These are phyloP conservation scores for Mactromeris polynyma DNA, from an alignment of 2,888 invertebrate species.

Conservation along the genomic window DNA sequence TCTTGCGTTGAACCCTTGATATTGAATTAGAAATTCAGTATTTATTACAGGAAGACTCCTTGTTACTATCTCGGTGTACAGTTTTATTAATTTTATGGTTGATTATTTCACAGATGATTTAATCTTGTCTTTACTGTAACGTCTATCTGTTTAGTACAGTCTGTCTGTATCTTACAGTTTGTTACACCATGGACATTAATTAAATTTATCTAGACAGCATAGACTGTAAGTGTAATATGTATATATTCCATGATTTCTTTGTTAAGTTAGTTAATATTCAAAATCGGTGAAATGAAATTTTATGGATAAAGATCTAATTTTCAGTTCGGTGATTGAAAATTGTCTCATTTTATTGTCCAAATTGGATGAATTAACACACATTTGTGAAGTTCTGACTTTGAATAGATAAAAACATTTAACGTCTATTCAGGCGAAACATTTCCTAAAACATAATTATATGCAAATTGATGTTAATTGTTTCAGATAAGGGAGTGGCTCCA, in stretches of 20 bases:
- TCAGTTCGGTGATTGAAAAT: background rate
- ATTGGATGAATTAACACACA: conserved; percentile 22
- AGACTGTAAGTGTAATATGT: no score
- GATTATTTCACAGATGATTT: background rate
- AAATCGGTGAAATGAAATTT: no score
- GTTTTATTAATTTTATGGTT: background rate
- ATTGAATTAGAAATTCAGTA: no score
- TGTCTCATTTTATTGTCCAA: background rate
- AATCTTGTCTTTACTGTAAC: background rate
- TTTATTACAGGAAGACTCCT: no score
- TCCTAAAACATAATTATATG: conserved; percentile 26
- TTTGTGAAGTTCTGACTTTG: conserved; percentile 20
- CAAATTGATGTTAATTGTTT: conserved; percentile 39
- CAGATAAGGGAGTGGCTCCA: background rate
- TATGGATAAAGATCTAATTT: background rate
- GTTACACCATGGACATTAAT: background rate
- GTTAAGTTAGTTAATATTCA: no score
- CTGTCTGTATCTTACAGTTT: background rate
- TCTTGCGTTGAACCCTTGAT: no score
- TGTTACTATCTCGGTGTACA: no score
- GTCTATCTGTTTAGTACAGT: background rate
- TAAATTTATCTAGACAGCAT: background rate
- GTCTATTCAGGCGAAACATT: background rate
- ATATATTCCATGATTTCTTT: no score
- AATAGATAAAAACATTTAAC: conserved; percentile 18